Base-by-base conservation (phyloP, 1,140 invertebrate species). In the Panagrolaimus sp. region DNA sequence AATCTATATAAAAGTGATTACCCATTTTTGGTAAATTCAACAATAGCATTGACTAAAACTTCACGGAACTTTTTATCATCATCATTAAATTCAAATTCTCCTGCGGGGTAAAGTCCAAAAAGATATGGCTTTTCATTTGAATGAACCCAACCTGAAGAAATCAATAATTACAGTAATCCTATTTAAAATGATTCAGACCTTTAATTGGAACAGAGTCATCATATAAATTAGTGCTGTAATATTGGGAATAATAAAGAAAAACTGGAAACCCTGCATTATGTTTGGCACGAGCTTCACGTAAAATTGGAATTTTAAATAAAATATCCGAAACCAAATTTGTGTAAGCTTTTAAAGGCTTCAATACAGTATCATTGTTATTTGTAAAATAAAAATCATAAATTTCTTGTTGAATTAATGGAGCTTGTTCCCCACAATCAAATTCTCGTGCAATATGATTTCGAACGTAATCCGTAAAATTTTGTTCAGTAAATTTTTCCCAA, bases 361-460 rank as follows among this genome's bases (percentile, higher is more conserved):
- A 13, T 4, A 51, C 3, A 2, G 13, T 65, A 3, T 44, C 13
- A 13, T 16, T 27, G 20, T 65, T 65, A 5, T 13, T n/a, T 4
- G 42, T 31, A n/a, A 23, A 23, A 47, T 65, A 65, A 47, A 65
- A 65, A 13, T 27, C 20, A n/a, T 43, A 47, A 5, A 65, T 43
- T 27, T 65, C 31, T n/a, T 65, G n/a, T 47, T 65, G 63, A 44
- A 65, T 27, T 65, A 43, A n/a, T 65, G 14, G 42, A n/a, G 63
- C 23, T 45, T 65, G 42, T 3, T 65, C 38, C 11, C 25, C 25
- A 47, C 42, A 65, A 16, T 45, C 13, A 13, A n/a, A 13, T 43
- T 65, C 63, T 3, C 9, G 14, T n/a, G 23, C 63, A 11, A 65
- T 42, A 47, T 65, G 46, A 42, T 47, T 13, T 14, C 63, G 20